These are phyloP conservation scores for Plebejus argus DNA, from an alignment of 2,888 invertebrate genomes.

Conservation along the genomic window DNA sequence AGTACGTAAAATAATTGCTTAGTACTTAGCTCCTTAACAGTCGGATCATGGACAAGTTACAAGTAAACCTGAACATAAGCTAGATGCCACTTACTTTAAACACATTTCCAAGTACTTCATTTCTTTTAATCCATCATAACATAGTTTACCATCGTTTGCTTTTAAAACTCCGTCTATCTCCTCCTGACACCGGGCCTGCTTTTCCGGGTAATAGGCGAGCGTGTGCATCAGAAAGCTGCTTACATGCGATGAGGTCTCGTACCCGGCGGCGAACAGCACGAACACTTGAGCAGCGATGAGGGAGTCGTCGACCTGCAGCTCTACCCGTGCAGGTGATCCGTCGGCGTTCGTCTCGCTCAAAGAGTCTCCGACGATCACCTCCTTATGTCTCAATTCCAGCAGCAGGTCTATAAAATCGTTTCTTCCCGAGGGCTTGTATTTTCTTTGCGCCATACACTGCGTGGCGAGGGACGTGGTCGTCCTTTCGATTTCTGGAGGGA, in stretches of 20 bases:
- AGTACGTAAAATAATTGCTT: too few relatives aligned
- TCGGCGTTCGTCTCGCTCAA: constrained; percentile 37
- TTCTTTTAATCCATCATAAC: constrained; percentile 46
- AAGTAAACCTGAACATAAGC: too few relatives aligned
- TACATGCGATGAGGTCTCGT: constrained; percentile 51
- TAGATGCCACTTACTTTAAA: constrained; percentile 37
- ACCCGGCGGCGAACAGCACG: constrained; percentile 55
- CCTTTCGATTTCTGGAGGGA: constrained; percentile 46
- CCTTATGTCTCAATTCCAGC: constrained; percentile 39
- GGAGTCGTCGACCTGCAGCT: constrained; percentile 38
- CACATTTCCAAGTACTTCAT: constrained; percentile 45
- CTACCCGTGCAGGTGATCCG: constrained; percentile 37
- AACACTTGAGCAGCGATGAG: constrained; percentile 49
- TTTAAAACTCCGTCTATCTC: constrained; percentile 45
- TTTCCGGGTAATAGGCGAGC: constrained; percentile 43
- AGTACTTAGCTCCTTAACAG: too few relatives aligned
- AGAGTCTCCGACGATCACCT: constrained; percentile 40
- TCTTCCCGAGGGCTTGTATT: constrained; percentile 38
- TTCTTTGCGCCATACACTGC: constrained; percentile 37
- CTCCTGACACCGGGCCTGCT: constrained; percentile 43
- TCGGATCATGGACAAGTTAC: too few relatives aligned
- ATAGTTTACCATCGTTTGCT: constrained; percentile 43
- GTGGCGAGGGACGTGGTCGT: constrained; percentile 46
- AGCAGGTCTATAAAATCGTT: constrained; percentile 42
- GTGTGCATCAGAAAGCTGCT: constrained; percentile 44